phyloP scores from a whole-genome alignment of 2,888 invertebrate genomes.

The Notodonta ziczac region DNA sequence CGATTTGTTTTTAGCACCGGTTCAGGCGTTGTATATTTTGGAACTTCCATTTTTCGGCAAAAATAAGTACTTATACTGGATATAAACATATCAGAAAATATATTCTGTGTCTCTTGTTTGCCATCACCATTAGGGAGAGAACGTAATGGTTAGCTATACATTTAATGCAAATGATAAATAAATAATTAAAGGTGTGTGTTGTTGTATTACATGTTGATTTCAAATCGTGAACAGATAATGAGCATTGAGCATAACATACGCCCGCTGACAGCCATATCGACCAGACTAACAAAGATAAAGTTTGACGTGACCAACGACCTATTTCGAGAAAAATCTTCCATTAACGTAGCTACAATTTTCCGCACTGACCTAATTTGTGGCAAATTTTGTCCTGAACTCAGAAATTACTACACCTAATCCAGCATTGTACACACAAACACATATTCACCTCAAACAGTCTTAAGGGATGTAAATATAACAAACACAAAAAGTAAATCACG shows the following conservation, averaged over 20 bases:
- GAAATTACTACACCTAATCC: background rate
- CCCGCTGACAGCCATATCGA: background rate
- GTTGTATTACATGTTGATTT: background rate
- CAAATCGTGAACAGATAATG: constrained; percentile 1
- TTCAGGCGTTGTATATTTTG: background rate
- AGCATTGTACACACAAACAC: background rate
- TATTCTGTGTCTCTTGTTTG: background rate
- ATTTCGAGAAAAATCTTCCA: constrained; percentile 59
- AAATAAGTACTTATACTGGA: too few species aligned
- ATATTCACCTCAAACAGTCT: constrained; percentile 10
- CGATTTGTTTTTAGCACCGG: background rate
- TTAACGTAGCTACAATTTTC: constrained; percentile 36
- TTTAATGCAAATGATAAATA: too few species aligned
- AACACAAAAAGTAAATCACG: constrained; percentile 48
- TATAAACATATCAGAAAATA: too few species aligned
- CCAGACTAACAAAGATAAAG: background rate
- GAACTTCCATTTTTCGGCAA: background rate
- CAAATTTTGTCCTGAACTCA: background rate
- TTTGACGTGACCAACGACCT: constrained; percentile 52
- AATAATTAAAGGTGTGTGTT: too few species aligned
- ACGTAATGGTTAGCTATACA: too few species aligned
- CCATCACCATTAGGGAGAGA: too few species aligned
- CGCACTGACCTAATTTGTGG: constrained; percentile 41
- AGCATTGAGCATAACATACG: background rate
- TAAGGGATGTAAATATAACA: constrained; percentile 31